Evolutionary conservation across 2,113 vertebrate species (phyloP).

Genomic region (Oenanthe melanoleuca): DNA sequence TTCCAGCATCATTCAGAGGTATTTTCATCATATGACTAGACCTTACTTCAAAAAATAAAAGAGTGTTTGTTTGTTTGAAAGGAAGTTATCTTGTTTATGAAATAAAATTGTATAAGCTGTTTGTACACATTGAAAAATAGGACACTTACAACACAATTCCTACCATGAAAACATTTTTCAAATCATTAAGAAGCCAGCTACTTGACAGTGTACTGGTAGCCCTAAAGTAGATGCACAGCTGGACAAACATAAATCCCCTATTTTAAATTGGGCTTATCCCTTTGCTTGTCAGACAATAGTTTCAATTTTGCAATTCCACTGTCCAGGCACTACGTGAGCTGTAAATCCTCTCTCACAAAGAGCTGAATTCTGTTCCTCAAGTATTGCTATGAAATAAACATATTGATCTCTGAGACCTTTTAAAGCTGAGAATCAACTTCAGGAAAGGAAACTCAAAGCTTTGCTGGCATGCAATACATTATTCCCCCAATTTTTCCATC

Average conservation of each 20-base stretch:
- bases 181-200: background rate
- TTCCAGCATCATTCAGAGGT: background rate
- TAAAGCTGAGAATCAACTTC: background rate
- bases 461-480: background rate
- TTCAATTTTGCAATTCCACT: constrained; percentile 14
- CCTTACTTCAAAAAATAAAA: background rate
- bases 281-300: background rate
- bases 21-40: background rate
- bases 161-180: background rate
- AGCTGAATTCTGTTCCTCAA: background rate
- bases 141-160: background rate
- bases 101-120: background rate
- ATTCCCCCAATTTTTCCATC: background rate
- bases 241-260: constrained; percentile 15
- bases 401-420: background rate
- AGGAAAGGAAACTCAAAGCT: background rate
- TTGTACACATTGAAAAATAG: background rate
- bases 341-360: background rate
- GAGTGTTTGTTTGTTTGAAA: background rate
- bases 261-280: constrained; percentile 40
- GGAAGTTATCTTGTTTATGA: background rate
- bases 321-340: background rate
- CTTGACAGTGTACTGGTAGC: background rate
- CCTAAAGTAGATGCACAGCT: constrained; percentile 20
- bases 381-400: background rate